Evolutionary conservation across 2,888 invertebrate species (phyloP).

Genomic region (Phanerotoma sp.): DNA sequence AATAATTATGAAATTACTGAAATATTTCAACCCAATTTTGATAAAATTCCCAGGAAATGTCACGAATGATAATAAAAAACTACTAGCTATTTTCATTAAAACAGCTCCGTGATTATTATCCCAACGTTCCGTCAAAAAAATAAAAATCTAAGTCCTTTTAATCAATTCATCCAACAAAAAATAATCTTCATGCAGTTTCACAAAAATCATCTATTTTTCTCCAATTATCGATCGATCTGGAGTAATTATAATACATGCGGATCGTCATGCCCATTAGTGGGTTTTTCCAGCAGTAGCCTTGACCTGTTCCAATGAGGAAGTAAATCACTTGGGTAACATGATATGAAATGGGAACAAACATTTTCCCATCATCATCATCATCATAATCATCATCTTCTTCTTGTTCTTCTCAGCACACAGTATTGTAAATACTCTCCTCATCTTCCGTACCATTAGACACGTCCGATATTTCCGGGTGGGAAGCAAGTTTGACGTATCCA

Average conservation of each 20-base stretch:
- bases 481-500: conserved; percentile 50
- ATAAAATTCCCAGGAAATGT: too few species aligned
- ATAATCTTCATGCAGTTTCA: too few species aligned
- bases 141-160: too few species aligned
- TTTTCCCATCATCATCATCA: background rate
- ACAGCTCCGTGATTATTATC: too few species aligned
- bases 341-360: background rate
- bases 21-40: too few species aligned
- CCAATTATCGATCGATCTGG: background rate
- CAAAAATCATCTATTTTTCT: too few species aligned
- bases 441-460: conserved; percentile 50
- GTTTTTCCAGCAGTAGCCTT: conserved; percentile 7
- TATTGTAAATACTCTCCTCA: conserved; percentile 56
- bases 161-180: too few species aligned
- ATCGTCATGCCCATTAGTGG: background rate
- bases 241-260: background rate
- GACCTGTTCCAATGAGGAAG: conserved; percentile 2
- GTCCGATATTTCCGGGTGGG: conserved; percentile 51
- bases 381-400: background rate
- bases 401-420: conserved; percentile 50
- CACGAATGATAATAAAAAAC: too few species aligned
- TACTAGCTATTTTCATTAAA: too few species aligned
- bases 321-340: background rate
- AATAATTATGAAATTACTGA: too few species aligned
- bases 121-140: too few species aligned